A percentile compares a stretch with the other conserved stretches of the same genome.
Conservation (phyloP, 1,140 invertebrate genomes). For the Neodiprion pinetum region DNA sequence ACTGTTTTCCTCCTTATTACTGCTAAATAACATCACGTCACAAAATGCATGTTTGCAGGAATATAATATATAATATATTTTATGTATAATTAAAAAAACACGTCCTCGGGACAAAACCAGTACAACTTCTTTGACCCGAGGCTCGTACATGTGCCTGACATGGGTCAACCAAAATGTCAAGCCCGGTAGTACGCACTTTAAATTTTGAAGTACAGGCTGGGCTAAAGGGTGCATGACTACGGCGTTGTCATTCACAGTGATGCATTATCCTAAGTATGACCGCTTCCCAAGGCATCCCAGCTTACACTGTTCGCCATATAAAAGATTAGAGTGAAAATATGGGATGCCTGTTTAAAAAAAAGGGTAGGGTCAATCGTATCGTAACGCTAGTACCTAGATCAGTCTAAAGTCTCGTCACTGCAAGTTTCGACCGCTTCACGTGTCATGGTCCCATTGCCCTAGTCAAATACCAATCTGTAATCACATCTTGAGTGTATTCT, state of each 20-base stretch:
- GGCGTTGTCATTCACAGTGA: constrained; percentile 57
- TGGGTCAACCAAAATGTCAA: constrained; percentile 54
- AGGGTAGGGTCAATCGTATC: constrained; percentile 47
- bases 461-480: constrained; percentile 6
- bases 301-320: constrained; percentile 39
- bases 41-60: constrained; percentile 77
- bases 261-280: constrained; percentile 60
- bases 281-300: constrained; percentile 40
- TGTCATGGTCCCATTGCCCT: constrained; percentile 38
- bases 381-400: constrained; percentile 63
- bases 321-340: constrained; percentile 25
- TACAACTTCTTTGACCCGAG: constrained; percentile 50
- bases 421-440: constrained; percentile 58
- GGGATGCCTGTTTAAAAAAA: background rate
- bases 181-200: constrained; percentile 23
- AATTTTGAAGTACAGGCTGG: constrained; percentile 48
- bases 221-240: constrained; percentile 50
- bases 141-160: constrained; percentile 57
- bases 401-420: constrained; percentile 65
- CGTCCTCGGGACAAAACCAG: constrained; percentile 52
- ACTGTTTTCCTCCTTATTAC: constrained; percentile 71
- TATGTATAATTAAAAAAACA: constrained; percentile 70
- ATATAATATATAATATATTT: constrained; percentile 79
- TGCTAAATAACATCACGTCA: constrained; percentile 83
- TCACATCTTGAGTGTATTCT: constrained; percentile 2